phyloP scores from a whole-genome alignment of 2,888 invertebrate genomes.

The Rhaphigaster nebulosa region DNA sequence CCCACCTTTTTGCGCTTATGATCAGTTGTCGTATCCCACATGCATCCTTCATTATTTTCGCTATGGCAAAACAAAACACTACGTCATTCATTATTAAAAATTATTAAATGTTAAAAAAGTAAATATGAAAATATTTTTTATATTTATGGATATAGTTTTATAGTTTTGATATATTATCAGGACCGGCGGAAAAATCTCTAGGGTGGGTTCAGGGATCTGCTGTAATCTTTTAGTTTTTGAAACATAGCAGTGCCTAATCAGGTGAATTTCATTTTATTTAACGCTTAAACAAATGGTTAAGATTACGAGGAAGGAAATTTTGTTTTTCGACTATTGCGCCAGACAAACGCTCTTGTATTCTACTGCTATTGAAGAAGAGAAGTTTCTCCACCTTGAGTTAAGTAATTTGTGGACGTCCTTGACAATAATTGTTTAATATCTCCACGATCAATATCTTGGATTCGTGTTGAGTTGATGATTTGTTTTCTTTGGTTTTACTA shows the following conservation, averaged over 20 bases:
- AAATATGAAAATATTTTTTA: not conserved
- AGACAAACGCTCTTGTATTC: not conserved
- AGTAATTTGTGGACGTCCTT: not conserved
- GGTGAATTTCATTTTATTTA: too few relatives aligned
- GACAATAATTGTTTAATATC: not conserved
- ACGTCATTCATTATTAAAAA: not conserved
- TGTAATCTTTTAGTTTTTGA: too few relatives aligned
- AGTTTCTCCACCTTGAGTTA: not conserved
- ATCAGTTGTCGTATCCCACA: not conserved
- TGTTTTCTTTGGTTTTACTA: not conserved
- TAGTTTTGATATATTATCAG: too few relatives aligned
- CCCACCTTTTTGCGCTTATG: not conserved
- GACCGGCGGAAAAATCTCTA: too few relatives aligned
- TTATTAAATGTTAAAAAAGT: not conserved
- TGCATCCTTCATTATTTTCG: not conserved
- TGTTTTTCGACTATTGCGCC: too few relatives aligned
- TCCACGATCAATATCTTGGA: not conserved
- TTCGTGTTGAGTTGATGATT: not conserved
- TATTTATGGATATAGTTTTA: too few relatives aligned
- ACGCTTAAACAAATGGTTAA: too few relatives aligned
- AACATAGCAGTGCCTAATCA: too few relatives aligned
- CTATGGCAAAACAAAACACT: not conserved
- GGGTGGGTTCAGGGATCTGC: too few relatives aligned
- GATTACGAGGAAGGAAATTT: too few relatives aligned
- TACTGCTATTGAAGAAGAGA: not conserved